These are phyloP conservation scores for Helarctos malayanus DNA, from an alignment of 2,797 vertebrate genomes.

Conservation along the genomic window DNA sequence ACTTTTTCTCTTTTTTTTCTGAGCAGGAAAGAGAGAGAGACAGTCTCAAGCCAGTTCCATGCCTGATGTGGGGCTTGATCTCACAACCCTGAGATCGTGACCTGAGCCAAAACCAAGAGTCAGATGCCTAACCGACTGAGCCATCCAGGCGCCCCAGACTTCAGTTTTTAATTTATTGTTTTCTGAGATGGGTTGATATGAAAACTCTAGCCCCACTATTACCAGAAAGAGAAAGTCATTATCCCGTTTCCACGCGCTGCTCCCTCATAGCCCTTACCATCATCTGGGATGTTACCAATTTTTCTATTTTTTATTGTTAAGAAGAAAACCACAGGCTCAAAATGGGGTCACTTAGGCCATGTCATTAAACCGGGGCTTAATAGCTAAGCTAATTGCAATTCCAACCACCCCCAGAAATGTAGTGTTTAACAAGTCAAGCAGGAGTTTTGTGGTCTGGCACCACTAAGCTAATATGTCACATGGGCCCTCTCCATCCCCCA, in stretches of 20 bases:
- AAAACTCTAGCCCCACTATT: not conserved
- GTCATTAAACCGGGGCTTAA: not conserved
- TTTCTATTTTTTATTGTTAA: not conserved
- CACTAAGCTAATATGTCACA: not conserved
- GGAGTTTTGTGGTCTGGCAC: not conserved
- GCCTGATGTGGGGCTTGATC: not conserved
- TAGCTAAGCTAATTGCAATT: not conserved
- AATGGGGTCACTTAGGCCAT: not conserved
- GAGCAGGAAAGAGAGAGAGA: not conserved
- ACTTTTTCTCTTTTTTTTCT: not conserved
- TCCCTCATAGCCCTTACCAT: not conserved
- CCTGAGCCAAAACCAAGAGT: not conserved
- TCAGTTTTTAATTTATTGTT: constrained; percentile 17
- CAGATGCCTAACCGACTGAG: not conserved
- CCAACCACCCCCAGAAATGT: not conserved
- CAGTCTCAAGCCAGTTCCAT: not conserved
- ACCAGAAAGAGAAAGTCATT: not conserved
- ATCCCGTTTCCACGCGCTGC: not conserved
- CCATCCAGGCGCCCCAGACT: not conserved
- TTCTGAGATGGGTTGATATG: not conserved
- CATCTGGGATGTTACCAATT: not conserved
- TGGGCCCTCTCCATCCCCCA: not conserved
- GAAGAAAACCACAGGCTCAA: not conserved
- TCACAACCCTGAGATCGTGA: not conserved
- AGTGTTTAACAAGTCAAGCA: not conserved